phyloP scores from a whole-genome alignment of 1,140 invertebrate species.

The Bombus vancouverensis region DNA sequence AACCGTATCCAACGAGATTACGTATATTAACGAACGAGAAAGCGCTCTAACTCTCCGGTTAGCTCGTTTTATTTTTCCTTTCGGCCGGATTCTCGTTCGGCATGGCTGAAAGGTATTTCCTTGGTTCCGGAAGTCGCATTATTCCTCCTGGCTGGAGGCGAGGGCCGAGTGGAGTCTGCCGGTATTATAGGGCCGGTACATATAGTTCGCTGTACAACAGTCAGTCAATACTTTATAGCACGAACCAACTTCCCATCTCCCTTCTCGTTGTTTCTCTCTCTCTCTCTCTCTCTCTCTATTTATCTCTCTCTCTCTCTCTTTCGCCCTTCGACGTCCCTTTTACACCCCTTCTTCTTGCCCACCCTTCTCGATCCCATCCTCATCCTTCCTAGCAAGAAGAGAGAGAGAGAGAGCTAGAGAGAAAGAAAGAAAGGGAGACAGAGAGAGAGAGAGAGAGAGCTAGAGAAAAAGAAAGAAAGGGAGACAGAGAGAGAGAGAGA shows the following conservation, averaged over 20 bases:
- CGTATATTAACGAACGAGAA: slow-evolving; percentile 32
- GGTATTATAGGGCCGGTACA: slow-evolving; percentile 62
- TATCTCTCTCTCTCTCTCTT: neutral
- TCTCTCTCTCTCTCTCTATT: slow-evolving; percentile 18
- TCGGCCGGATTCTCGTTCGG: slow-evolving; percentile 37
- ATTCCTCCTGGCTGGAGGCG: slow-evolving; percentile 65
- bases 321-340: slow-evolving; percentile 10
- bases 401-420: slow-evolving; percentile 4
- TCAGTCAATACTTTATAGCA: slow-evolving; percentile 70
- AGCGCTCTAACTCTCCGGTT: slow-evolving; percentile 12
- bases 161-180: slow-evolving; percentile 57
- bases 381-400: neutral
- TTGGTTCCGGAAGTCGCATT: slow-evolving; percentile 67
- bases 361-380: neutral
- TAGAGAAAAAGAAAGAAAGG: slow-evolving; percentile 26
- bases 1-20: slow-evolving; percentile 6
- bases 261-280: slow-evolving; percentile 23
- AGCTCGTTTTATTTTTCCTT: slow-evolving; percentile 27
- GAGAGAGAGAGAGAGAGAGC: neutral
- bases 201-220: slow-evolving; percentile 61
- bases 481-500: neutral
- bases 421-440: slow-evolving; percentile 16
- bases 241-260: slow-evolving; percentile 53
- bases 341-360: neutral
- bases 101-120: slow-evolving; percentile 63